These are phyloP conservation scores for Scelioninae gen. 2 DNA, from an alignment of 2,888 invertebrate genomes.

Conservation along the genomic window DNA sequence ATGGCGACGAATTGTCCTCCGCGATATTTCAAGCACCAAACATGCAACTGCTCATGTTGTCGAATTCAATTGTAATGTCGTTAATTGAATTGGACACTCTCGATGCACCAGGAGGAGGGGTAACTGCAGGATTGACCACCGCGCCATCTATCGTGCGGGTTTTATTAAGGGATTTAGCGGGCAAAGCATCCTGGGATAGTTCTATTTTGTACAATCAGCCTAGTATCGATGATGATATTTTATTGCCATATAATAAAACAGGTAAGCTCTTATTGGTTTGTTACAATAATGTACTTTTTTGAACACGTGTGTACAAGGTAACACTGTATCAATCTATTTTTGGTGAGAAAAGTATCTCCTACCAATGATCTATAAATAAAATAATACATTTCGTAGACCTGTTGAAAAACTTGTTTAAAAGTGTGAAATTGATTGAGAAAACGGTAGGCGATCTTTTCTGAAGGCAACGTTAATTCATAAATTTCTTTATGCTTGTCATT, in stretches of 20 bases:
- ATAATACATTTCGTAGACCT: no score
- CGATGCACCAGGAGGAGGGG: conserved; percentile 86
- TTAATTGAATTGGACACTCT: conserved; percentile 92
- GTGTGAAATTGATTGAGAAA: no score
- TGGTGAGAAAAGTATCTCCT: no score
- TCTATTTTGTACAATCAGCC: conserved; percentile 91
- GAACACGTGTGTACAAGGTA: no score
- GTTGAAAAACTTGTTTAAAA: no score
- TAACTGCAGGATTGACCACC: conserved; percentile 76
- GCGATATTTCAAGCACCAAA: conserved; percentile 90
- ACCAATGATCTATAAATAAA: no score
- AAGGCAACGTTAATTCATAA: no score
- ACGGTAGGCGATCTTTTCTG: no score
- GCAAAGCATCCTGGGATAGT: conserved; percentile 97
- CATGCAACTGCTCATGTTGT: conserved; percentile 88
- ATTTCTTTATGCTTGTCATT: no score
- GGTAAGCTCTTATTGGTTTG: no score
- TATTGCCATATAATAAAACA: conserved; percentile 63
- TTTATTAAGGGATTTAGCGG: conserved; percentile 91
- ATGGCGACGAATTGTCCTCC: conserved; percentile 85
- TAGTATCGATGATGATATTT: conserved; percentile 64
- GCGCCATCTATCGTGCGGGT: conserved; percentile 81
- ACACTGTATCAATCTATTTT: no score
- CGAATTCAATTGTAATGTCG: conserved; percentile 88
- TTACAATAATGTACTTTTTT: no score